Evolutionary conservation across 2,113 vertebrate species (phyloP).

Genomic region (Ariopsis seemanni): DNA sequence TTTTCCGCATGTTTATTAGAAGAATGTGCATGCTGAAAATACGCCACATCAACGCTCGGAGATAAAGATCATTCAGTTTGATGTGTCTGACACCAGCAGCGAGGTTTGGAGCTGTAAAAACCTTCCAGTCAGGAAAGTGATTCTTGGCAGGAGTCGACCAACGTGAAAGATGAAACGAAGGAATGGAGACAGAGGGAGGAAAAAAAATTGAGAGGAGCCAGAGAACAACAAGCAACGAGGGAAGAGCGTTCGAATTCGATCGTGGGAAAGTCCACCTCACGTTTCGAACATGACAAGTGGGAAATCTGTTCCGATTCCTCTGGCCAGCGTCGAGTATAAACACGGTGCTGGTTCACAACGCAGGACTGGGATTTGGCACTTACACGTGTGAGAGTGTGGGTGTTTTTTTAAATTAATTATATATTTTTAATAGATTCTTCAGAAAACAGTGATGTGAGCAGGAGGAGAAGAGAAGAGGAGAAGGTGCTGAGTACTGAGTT

Average conservation of each 20-base stretch:
- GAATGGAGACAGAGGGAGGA: constrained; percentile 34
- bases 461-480: not conserved
- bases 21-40: not conserved
- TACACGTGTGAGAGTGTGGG: not conserved
- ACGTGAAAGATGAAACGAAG: constrained; percentile 49
- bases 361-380: not conserved
- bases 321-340: constrained; percentile 11
- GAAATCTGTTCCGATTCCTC: constrained; percentile 34
- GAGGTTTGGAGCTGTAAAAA: not conserved
- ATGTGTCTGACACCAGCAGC: not conserved
- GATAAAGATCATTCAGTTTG: not conserved
- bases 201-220: constrained; percentile 33
- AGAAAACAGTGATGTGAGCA: not conserved
- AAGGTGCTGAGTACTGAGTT: not conserved
- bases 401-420: not conserved
- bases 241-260: constrained; percentile 28
- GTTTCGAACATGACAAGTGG: constrained; percentile 36
- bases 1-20: not conserved
- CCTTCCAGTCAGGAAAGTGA: constrained; percentile 37
- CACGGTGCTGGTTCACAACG: not conserved
- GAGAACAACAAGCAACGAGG: constrained; percentile 36
- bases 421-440: not conserved
- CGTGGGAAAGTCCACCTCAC: constrained; percentile 50
- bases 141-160: constrained; percentile 38
- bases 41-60: not conserved